Percentiles rank a stretch among this genome's conserved stretches.
Conservation (phyloP, 2,888 invertebrate genomes). For the Dynastes tityus region DNA sequence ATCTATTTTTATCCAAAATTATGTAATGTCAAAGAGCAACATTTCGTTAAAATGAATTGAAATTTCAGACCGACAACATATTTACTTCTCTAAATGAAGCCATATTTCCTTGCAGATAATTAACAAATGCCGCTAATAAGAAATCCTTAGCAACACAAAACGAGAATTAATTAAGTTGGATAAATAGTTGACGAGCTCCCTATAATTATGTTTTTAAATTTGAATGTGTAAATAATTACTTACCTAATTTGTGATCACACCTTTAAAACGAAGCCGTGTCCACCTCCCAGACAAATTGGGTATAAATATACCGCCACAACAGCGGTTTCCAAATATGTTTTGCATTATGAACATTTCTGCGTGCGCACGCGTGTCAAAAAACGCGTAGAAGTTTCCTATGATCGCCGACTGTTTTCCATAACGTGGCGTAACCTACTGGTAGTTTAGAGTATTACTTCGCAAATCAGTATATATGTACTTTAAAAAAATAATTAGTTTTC, state of each 20-base stretch:
- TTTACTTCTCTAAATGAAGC: slow-evolving; percentile 12
- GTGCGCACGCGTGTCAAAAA: slow-evolving; percentile 51
- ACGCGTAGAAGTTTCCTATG: slow-evolving; percentile 46
- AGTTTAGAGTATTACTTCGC: slow-evolving; percentile 1
- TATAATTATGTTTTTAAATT: background rate
- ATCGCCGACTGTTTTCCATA: slow-evolving; percentile 48
- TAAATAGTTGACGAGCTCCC: background rate
- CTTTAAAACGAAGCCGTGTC: slow-evolving; percentile 56
- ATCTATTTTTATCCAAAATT: slow-evolving; percentile 24
- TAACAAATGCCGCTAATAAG: slow-evolving; percentile 26
- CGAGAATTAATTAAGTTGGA: background rate
- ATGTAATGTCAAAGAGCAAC: slow-evolving; percentile 38
- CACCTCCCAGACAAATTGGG: slow-evolving; percentile 53
- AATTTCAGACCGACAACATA: background rate
- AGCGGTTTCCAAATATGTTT: slow-evolving; percentile 50
- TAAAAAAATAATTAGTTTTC: too few species aligned
- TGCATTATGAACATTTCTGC: slow-evolving; percentile 52
- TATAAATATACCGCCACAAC: slow-evolving; percentile 52
- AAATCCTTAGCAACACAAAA: slow-evolving; percentile 30
- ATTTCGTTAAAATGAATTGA: slow-evolving; percentile 13
- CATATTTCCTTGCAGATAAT: slow-evolving; percentile 26
- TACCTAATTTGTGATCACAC: slow-evolving; percentile 51
- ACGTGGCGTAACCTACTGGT: slow-evolving; percentile 48
- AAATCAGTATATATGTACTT: too few species aligned
- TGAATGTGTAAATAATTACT: slow-evolving; percentile 41